Conservation (phyloP, 2,888 invertebrate genomes). For the Nemapogon koenigi region DNA sequence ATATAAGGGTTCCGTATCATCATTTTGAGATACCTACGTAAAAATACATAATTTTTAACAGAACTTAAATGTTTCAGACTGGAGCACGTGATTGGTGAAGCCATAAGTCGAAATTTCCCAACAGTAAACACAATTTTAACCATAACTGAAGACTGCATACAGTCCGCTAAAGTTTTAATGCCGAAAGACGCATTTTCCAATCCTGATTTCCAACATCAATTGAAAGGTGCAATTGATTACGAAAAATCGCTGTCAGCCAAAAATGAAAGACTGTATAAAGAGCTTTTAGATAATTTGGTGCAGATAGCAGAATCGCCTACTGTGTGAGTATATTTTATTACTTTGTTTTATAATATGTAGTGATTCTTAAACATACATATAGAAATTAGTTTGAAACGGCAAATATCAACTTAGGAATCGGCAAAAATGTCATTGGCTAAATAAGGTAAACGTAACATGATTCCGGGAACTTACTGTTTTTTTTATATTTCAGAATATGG, state of each 20-base stretch:
- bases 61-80: constrained; percentile 42
- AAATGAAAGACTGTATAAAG: constrained; percentile 57
- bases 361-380: no score
- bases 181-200: constrained; percentile 36
- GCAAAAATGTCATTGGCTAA: no score
- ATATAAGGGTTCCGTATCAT: no score
- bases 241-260: constrained; percentile 43
- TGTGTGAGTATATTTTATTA: constrained; percentile 30
- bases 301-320: constrained; percentile 48
- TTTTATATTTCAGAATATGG: constrained; percentile 43
- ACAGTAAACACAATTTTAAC: constrained; percentile 66
- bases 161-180: constrained; percentile 50
- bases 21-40: no score
- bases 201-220: constrained; percentile 23
- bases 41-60: no score
- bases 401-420: no score
- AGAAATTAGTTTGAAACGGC: no score
- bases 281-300: constrained; percentile 61
- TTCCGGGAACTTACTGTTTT: no score
- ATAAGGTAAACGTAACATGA: no score
- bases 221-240: constrained; percentile 31
- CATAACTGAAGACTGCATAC: constrained; percentile 57
- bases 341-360: background rate
- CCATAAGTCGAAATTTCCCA: constrained; percentile 66
- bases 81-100: constrained; percentile 61